Base-by-base conservation (phyloP, 2,888 invertebrate species). In the Cerceris ruficornis region DNA sequence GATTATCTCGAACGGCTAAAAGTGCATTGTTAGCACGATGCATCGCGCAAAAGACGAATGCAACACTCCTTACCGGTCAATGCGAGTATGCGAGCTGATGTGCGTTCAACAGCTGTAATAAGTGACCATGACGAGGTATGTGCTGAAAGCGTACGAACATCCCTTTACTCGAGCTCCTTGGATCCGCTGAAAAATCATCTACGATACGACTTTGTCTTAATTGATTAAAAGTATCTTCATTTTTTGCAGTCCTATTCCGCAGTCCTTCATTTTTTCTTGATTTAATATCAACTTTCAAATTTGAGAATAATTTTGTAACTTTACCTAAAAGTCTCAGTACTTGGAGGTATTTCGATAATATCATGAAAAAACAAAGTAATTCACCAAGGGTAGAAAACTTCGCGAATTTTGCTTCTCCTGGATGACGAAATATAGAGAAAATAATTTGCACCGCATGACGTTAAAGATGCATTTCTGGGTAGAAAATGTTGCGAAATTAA, bases 51-150 rank as follows among this genome's bases (percentile, higher is more conserved):
- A 62, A 73, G 57, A 6, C 14, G 67, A 69, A 72, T 54, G 46
- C 69, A 73, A 61, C 28, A 66, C 50, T 15, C 50, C 55, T 67
- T 54, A 8, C 17, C 28, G 43, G 39, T 14, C 28, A 54, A 69
- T 14, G 59, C 60, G 66, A 73, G 49, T 65, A 39, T 54, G 50
- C 49, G 65, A 62, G 69, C 62, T 64, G 64, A 62, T 17, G 15
- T 60, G 70, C 46, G 43, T 62, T 66, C 58, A 66, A 57, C 50
- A 28, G 59, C 62, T 83, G 87, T 75, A 87, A 85, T 88, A 90
- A 89, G 84, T 82, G 85, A 89, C 84, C 91, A 90, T 91, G 89
- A 91, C 89, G 90, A 90, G 86, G 87, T 87, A 89, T 90, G 90
- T 89, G 89, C 88, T 90, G 91, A 91, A 91, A 91, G 90, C 91